Evolutionary conservation across 2,113 vertebrate species (phyloP).

Genomic region (Elachura formosa): DNA sequence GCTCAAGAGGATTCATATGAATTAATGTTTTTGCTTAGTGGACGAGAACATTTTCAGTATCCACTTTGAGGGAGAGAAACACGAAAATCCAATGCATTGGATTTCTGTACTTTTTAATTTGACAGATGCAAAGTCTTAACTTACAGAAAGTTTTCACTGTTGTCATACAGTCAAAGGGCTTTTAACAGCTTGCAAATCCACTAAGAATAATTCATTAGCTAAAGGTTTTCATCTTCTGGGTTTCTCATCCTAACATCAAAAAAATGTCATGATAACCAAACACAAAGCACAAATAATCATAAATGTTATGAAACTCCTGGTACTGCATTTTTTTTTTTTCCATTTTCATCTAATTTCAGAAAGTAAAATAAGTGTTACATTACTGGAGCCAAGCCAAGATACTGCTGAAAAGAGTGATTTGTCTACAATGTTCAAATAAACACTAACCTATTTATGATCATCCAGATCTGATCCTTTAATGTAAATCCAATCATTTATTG

Average conservation of each 20-base stretch:
- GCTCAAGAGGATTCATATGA: not conserved
- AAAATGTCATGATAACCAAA: not conserved
- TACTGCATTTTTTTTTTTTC: not conserved
- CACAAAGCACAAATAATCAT: not conserved
- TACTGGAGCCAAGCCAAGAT: not conserved
- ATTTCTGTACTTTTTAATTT: not conserved
- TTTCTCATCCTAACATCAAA: not conserved
- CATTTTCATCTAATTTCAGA: not conserved
- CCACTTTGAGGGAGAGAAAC: not conserved
- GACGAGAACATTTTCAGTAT: not conserved
- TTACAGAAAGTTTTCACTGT: not conserved
- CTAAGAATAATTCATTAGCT: conserved; percentile 45
- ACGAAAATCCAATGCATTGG: not conserved
- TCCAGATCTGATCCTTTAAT: not conserved
- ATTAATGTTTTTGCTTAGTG: not conserved
- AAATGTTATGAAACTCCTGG: not conserved
- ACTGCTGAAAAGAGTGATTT: not conserved
- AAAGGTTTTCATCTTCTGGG: not conserved
- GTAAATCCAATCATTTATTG: not conserved
- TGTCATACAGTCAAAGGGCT: not conserved
- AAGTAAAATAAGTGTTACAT: not conserved
- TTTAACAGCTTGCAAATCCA: conserved; percentile 12
- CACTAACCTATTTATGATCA: not conserved
- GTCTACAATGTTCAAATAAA: not conserved
- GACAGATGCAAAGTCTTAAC: not conserved